phyloP scores from a whole-genome alignment of 2,797 vertebrate genomes.

The Rhyacichthys aspro region DNA sequence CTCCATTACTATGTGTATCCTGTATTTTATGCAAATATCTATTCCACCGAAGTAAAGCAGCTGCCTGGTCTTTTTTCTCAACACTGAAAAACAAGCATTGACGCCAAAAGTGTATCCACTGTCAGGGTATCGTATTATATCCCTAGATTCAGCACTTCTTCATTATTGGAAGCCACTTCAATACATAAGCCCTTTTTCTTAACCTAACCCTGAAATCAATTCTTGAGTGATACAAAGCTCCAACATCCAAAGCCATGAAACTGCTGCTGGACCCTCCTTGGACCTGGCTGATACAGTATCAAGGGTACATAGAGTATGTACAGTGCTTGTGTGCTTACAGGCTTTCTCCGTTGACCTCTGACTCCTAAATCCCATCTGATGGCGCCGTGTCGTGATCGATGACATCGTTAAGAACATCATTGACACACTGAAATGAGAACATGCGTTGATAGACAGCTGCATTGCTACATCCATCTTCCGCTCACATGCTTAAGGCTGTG shows the following conservation, averaged over 20 bases:
- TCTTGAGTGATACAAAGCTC: slow-evolving; percentile 20
- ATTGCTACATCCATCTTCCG: slow-evolving; percentile 26
- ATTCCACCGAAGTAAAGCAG: neutral
- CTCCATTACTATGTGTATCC: neutral
- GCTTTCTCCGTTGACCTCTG: slow-evolving; percentile 55
- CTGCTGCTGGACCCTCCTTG: slow-evolving; percentile 37
- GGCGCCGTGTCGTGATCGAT: slow-evolving; percentile 39
- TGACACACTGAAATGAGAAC: slow-evolving; percentile 45
- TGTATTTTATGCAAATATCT: neutral
- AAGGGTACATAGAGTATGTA: slow-evolving; percentile 29
- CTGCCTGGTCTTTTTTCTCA: neutral
- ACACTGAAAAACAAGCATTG: slow-evolving; percentile 17
- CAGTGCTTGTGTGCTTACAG: slow-evolving; percentile 16
- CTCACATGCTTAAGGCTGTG: neutral
- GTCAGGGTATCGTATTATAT: slow-evolving; percentile 30
- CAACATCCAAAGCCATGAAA: slow-evolving; percentile 28
- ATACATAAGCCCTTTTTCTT: slow-evolving; percentile 25
- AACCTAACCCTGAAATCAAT: slow-evolving; percentile 49
- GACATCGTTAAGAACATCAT: slow-evolving; percentile 49
- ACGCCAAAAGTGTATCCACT: neutral
- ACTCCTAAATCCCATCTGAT: slow-evolving; percentile 42
- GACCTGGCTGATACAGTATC: slow-evolving; percentile 21
- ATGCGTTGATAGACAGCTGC: slow-evolving; percentile 35
- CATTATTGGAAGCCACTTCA: slow-evolving; percentile 36
- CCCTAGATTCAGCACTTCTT: slow-evolving; percentile 28